Base-by-base conservation (phyloP, 2,797 vertebrate genomes). In the Chiroxiphia lanceolata region DNA sequence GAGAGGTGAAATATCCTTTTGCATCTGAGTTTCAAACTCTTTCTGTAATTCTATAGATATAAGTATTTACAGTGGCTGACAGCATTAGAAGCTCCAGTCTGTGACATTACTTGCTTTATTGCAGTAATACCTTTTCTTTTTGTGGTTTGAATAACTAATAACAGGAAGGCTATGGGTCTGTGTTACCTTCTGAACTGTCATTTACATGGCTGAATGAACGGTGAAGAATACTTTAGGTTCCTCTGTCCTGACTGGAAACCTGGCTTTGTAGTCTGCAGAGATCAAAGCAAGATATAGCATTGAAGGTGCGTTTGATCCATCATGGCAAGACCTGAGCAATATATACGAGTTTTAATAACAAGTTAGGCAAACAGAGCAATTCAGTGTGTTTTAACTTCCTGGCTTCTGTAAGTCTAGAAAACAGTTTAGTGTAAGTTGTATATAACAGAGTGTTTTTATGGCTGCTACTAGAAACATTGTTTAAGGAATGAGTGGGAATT, bases 381-480 rank as follows among this genome's bases (percentile, higher is more conserved):
- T 87, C 21, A 16, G 14, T 27, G 48, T 54, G 33, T n/a, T 77
- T 72, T 60, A 64, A 31, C 15, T 80, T 82, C 11, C 69, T 34
- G 27, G 26, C 51, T 70, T 79, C 59, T 23, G n/a, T 8, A 67
- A 40, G 29, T 67, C 67, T 91, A 61, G 72, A 63, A 78, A 80
- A n/a, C 48, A 69, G 40, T 22, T 25, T 44, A 40, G 25, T 47
- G 4, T 34, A 75, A 89, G 29, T 40, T 89, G 38, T 78, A 23
- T 51, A 44, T 53, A 23, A 44, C 40, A 20, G n/a, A 42, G 11
- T 64, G n/a, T 14, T 87, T 90, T 79, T 69, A 26, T 83, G 50
- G 79, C 77, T 86, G 61, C 79, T 91, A 57, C 90, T 71, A 86
- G 91, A 96, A 96, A 85, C 26, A 75, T 40, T 74, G 84, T 80